Conservation (phyloP, 1,140 invertebrate genomes). For the Cylas formicarius region DNA sequence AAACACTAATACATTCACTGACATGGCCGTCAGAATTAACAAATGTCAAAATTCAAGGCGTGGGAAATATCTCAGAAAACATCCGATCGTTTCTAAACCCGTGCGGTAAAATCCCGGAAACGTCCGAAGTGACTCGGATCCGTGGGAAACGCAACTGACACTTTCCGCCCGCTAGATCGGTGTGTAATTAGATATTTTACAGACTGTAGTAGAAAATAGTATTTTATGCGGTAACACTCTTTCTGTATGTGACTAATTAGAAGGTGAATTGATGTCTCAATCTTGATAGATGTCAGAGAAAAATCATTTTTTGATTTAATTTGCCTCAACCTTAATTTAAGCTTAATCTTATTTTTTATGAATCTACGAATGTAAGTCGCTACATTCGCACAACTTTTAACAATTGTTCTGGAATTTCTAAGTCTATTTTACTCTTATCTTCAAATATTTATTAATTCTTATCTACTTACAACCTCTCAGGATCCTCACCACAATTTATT, state of each 20-base stretch:
- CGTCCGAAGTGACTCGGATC: no score
- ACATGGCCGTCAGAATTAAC: no score
- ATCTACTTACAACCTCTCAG: constrained; percentile 12
- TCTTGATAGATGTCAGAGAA: constrained; percentile 2
- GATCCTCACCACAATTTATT: constrained; percentile 20
- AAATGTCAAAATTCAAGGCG: no score
- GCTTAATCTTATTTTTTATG: constrained; percentile 2
- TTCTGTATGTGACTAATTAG: constrained; percentile 15
- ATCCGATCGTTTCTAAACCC: no score
- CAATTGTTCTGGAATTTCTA: not conserved
- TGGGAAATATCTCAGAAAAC: no score
- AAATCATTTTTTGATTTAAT: no score
- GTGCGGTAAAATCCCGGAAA: no score
- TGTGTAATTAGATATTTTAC: no score
- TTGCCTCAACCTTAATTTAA: constrained; percentile 1
- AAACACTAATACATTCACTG: no score
- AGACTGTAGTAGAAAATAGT: constrained; percentile 8
- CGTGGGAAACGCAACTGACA: no score
- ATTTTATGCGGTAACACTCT: constrained; percentile 14
- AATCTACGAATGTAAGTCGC: constrained; percentile 11
- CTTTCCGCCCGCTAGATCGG: no score
- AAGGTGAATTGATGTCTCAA: not conserved
- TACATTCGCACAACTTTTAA: not conserved
- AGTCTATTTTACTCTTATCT: not conserved
- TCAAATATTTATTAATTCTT: constrained; percentile 8